Conservation (phyloP, 2,113 vertebrate species). For the Cebus imitator region DNA sequence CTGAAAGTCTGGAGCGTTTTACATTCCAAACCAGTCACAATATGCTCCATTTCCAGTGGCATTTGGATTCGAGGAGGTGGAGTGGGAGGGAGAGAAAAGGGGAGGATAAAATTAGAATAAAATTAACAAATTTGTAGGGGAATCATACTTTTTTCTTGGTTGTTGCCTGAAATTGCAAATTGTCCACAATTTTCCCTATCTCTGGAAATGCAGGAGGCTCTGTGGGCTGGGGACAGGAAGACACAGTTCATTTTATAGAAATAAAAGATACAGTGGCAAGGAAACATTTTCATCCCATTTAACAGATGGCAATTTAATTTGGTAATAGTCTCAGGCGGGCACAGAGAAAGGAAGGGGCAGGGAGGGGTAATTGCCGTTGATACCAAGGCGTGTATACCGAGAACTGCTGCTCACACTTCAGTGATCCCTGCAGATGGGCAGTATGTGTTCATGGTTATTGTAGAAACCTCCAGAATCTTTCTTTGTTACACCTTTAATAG, state of each 20-base stretch:
- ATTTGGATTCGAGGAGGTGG: constrained; percentile 64
- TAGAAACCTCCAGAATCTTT: constrained; percentile 38
- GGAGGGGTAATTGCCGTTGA: neutral
- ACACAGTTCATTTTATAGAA: neutral
- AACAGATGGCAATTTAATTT: neutral
- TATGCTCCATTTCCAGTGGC: neutral
- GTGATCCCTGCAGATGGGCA: neutral
- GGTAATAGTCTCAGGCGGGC: no score
- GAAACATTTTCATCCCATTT: neutral
- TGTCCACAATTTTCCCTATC: neutral
- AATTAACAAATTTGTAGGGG: constrained; percentile 39
- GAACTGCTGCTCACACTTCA: neutral
- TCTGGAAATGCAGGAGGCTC: neutral
- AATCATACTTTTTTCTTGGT: neutral
- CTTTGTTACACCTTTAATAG: neutral
- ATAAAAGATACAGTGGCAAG: neutral
- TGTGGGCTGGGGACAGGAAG: neutral
- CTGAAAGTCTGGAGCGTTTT: neutral
- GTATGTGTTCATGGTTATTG: neutral
- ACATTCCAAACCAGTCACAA: neutral
- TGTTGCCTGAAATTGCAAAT: neutral
- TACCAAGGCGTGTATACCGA: no score
- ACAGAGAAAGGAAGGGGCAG: no score
- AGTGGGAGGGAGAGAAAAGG: constrained; percentile 51
- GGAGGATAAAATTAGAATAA: constrained; percentile 55